A percentile compares a stretch with the other conserved stretches of the same genome.
These are phyloP conservation scores for Tiliacea aurago DNA, from an alignment of 2,888 invertebrate genomes.

Conservation along the genomic window DNA sequence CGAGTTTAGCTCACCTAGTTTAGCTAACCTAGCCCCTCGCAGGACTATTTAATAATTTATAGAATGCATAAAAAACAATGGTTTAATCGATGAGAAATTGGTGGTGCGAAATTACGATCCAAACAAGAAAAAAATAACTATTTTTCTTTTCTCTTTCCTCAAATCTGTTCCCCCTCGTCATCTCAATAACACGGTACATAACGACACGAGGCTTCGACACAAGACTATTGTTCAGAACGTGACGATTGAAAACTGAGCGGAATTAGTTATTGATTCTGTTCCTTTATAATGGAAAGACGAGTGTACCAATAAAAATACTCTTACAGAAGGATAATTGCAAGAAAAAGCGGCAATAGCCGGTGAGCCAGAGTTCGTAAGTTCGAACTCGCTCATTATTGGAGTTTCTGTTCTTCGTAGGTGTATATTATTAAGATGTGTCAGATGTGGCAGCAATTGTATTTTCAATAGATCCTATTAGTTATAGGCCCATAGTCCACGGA, in stretches of 20 bases:
- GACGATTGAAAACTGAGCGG: slow-evolving; percentile 51
- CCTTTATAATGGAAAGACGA: slow-evolving; percentile 31
- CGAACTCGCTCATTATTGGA: neutral
- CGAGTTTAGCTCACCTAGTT: neutral
- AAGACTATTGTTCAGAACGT: slow-evolving; percentile 53
- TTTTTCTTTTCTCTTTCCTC: neutral
- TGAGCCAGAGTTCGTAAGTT: neutral
- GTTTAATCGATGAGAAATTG: neutral
- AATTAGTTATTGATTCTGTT: slow-evolving; percentile 57
- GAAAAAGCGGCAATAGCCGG: neutral
- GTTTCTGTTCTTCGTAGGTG: neutral
- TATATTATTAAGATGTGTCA: neutral
- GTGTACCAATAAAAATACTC: neutral
- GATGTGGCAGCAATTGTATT: no score
- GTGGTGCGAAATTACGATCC: neutral
- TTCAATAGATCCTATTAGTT: neutral
- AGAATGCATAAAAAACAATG: neutral
- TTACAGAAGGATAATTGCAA: slow-evolving; percentile 12
- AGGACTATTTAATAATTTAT: no score
- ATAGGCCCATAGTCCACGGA: neutral
- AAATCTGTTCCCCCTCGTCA: neutral
- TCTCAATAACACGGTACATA: slow-evolving; percentile 20
- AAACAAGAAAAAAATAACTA: neutral
- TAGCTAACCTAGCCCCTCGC: no score
- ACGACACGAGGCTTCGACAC: neutral